These are phyloP conservation scores for Lepisosteus osseus DNA, from an alignment of 2,113 vertebrate species.

Conservation along the genomic window DNA sequence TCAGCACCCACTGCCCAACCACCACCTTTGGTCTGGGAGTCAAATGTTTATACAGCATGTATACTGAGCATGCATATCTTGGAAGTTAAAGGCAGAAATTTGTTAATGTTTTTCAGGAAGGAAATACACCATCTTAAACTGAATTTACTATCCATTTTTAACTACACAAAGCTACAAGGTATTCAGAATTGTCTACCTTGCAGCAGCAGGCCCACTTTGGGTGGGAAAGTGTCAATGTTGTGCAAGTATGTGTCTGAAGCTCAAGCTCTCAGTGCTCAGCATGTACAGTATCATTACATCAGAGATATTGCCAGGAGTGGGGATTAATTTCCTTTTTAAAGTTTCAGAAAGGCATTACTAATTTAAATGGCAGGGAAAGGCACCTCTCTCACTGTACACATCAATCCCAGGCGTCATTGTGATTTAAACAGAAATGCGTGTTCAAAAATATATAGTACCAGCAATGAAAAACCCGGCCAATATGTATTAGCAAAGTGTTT, in stretches of 20 bases:
- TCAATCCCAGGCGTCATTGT: slow-evolving; percentile 30
- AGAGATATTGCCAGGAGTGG: neutral
- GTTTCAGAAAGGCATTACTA: slow-evolving; percentile 17
- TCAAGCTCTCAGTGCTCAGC: slow-evolving; percentile 28
- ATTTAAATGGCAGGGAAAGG: slow-evolving; percentile 25
- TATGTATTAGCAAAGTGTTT: slow-evolving; percentile 61
- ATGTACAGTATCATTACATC: slow-evolving; percentile 11
- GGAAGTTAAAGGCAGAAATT: neutral
- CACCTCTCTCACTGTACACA: slow-evolving; percentile 15
- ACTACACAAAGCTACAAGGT: too few species aligned
- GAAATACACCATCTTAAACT: too few species aligned
- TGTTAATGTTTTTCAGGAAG: neutral
- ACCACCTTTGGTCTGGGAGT: too few species aligned
- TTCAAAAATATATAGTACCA: slow-evolving; percentile 31
- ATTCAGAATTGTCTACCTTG: too few species aligned
- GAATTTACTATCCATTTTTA: too few species aligned
- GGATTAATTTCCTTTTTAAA: too few species aligned
- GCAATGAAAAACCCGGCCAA: slow-evolving; percentile 49
- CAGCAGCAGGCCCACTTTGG: too few species aligned
- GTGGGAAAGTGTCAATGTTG: neutral
- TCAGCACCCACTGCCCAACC: too few species aligned
- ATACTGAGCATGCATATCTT: neutral
- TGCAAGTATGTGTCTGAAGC: neutral
- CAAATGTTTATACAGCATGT: too few species aligned
- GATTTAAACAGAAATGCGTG: slow-evolving; percentile 33